phyloP scores from a whole-genome alignment of 2,888 invertebrate genomes.

The Drosophila neonasuta region DNA sequence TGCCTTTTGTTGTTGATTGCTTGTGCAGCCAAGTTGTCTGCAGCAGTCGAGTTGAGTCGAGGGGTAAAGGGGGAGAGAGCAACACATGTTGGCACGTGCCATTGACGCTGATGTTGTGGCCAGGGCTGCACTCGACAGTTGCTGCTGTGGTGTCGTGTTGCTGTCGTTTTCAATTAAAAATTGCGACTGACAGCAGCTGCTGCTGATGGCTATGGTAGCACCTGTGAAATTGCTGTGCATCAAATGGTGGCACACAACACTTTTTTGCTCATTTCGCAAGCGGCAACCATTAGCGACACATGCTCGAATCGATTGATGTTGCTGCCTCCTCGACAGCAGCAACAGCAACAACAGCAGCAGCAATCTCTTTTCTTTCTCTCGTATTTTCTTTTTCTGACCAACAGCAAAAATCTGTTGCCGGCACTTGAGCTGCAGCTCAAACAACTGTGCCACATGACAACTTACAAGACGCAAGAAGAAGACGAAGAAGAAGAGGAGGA shows the following conservation, averaged over 20 bases:
- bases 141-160: conserved; percentile 44
- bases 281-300: conserved; percentile 50
- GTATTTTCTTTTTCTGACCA: conserved; percentile 25
- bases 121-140: conserved; percentile 47
- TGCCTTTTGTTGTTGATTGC: conserved; percentile 41
- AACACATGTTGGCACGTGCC: conserved; percentile 76
- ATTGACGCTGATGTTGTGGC: conserved; percentile 46
- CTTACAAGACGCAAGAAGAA: conserved; percentile 53
- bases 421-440: conserved; percentile 72
- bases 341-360: conserved; percentile 18
- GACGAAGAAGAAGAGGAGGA: not conserved
- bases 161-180: conserved; percentile 80
- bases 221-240: conserved; percentile 49
- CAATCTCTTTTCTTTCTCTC: conserved; percentile 1
- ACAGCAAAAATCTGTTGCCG: conserved; percentile 72
- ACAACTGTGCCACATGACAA: conserved; percentile 73
- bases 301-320: conserved; percentile 34
- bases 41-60: conserved; percentile 37
- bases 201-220: conserved; percentile 66
- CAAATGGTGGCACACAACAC: conserved; percentile 34
- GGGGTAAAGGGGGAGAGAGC: conserved; percentile 29
- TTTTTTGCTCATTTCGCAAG: conserved; percentile 6
- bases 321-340: conserved; percentile 12
- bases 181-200: conserved; percentile 80
- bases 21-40: conserved; percentile 71